These are phyloP conservation scores for Hylia prasina DNA, from an alignment of 2,113 vertebrate genomes.

Conservation along the genomic window DNA sequence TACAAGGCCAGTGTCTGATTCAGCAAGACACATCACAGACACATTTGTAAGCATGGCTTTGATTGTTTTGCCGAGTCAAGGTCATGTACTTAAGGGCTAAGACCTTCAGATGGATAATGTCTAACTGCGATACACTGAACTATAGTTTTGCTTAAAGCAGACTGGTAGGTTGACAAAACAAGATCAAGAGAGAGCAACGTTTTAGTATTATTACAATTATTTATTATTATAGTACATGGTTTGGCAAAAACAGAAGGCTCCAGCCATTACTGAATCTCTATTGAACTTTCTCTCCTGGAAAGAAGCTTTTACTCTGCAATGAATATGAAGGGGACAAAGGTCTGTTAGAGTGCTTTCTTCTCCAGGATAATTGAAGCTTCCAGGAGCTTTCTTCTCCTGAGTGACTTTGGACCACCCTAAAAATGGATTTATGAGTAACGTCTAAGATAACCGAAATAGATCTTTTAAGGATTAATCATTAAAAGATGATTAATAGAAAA, in stretches of 20 bases:
- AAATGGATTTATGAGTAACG: not conserved
- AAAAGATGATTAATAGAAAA: not conserved
- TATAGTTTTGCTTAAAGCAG: not conserved
- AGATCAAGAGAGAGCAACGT: not conserved
- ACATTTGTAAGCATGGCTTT: not conserved
- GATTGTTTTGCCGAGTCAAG: not conserved
- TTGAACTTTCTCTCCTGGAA: not conserved
- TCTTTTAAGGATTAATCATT: not conserved
- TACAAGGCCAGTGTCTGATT: not conserved
- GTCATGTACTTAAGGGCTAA: not conserved
- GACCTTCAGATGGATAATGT: not conserved
- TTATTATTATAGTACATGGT: not conserved
- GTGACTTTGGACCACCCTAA: not conserved
- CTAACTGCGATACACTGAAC: not conserved
- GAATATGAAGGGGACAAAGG: not conserved
- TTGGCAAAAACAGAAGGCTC: not conserved
- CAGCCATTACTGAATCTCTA: not conserved
- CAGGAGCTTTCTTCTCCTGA: not conserved
- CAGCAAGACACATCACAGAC: not conserved
- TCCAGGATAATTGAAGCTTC: not conserved
- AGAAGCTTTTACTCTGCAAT: not conserved
- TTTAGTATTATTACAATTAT: not conserved
- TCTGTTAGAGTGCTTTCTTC: not conserved
- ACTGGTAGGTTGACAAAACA: not conserved
- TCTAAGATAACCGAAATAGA: not conserved